phyloP scores from a whole-genome alignment of 2,113 vertebrate species.

The Gambusia holbrooki region DNA sequence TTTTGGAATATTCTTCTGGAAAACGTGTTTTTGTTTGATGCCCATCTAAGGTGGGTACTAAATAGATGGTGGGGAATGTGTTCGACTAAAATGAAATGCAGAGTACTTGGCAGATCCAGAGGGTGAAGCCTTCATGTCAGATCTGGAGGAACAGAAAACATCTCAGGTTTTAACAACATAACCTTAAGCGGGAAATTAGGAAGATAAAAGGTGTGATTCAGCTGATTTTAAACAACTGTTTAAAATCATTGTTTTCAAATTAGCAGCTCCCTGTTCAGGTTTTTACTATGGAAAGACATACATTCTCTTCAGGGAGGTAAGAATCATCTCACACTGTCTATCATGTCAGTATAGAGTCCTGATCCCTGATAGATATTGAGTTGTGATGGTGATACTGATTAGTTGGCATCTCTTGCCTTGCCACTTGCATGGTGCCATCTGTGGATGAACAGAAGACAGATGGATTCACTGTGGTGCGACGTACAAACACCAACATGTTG shows the following conservation, averaged over 20 bases:
- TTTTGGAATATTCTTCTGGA: conserved; percentile 32
- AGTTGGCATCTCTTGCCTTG: neutral
- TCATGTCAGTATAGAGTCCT: neutral
- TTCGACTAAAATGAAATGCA: conserved; percentile 53
- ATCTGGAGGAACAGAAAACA: neutral
- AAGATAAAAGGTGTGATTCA: neutral
- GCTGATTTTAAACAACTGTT: no score
- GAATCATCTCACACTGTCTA: neutral
- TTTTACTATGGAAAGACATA: neutral
- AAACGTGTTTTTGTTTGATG: conserved; percentile 31
- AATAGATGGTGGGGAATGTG: conserved; percentile 28
- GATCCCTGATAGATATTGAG: conserved; percentile 8
- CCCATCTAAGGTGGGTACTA: conserved; percentile 32
- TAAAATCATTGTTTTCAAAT: neutral
- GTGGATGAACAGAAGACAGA: conserved; percentile 10
- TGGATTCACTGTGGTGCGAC: conserved; percentile 4
- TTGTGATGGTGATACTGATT: neutral
- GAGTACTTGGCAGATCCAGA: neutral
- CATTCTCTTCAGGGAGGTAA: neutral
- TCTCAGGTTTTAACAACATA: neutral
- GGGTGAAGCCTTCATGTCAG: conserved; percentile 14
- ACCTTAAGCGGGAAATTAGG: neutral
- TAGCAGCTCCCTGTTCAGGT: neutral
- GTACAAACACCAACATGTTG: neutral
- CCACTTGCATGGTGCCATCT: neutral